Conservation (phyloP, 1,140 invertebrate species). For the Sarcophaga bullata region DNA sequence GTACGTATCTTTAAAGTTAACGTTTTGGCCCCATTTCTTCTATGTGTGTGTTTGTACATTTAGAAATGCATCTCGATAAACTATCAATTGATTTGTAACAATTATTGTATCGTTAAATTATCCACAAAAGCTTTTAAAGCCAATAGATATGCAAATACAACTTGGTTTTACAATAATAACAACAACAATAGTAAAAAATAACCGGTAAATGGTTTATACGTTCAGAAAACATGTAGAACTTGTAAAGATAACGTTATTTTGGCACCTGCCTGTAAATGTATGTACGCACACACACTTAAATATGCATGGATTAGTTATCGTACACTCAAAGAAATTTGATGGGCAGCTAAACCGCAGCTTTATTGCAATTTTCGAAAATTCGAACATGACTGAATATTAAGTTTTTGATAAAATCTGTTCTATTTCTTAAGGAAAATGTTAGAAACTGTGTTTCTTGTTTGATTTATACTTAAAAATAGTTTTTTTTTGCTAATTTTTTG, state of each 20-base stretch:
- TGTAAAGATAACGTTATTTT: slow-evolving; percentile 37
- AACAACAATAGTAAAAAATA: not conserved
- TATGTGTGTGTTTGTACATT: too few species aligned
- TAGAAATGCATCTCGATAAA: not conserved
- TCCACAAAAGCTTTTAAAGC: not conserved
- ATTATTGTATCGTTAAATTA: slow-evolving; percentile 33
- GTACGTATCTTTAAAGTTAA: not conserved
- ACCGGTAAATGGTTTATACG: not conserved
- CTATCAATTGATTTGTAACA: slow-evolving; percentile 40
- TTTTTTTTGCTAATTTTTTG: too few species aligned
- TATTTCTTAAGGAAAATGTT: too few species aligned
- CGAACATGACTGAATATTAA: too few species aligned
- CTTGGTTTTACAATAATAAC: not conserved
- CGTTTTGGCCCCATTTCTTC: not conserved
- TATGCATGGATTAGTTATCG: too few species aligned
- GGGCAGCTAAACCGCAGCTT: too few species aligned
- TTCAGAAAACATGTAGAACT: slow-evolving; percentile 8
- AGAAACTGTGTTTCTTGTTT: too few species aligned
- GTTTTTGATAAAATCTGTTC: too few species aligned
- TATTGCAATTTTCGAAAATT: too few species aligned
- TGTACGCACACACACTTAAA: too few species aligned
- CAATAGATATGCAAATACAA: not conserved
- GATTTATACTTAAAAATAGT: too few species aligned
- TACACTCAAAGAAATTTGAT: too few species aligned
- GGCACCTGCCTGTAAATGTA: slow-evolving; percentile 29